phyloP scores from a whole-genome alignment of 2,888 invertebrate genomes.

The Chironomus tentans region DNA sequence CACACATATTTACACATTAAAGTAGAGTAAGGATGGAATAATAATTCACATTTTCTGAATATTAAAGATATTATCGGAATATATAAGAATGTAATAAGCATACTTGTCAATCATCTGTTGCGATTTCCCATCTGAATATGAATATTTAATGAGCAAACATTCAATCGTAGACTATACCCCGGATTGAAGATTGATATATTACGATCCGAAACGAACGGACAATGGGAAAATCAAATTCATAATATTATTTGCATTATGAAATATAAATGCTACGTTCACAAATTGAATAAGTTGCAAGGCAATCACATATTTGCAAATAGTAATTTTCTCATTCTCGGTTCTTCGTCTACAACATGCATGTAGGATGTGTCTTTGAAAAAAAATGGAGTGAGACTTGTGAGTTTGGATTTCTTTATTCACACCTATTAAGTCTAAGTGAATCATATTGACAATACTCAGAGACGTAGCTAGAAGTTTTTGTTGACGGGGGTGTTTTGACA shows the following conservation, averaged over 20 bases:
- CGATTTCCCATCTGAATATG: conserved; percentile 12
- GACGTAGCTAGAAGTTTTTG: too few relatives aligned
- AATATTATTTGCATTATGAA: conserved; percentile 13
- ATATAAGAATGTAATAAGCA: neutral
- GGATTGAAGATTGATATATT: neutral
- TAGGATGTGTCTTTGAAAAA: too few relatives aligned
- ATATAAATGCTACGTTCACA: conserved; percentile 1
- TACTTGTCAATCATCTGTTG: conserved; percentile 24
- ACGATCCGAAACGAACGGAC: neutral
- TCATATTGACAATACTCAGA: too few relatives aligned
- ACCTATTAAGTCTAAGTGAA: too few relatives aligned
- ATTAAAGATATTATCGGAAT: neutral
- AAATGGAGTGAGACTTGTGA: too few relatives aligned
- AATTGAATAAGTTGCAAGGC: conserved; percentile 12
- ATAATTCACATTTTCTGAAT: neutral
- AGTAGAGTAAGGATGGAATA: neutral
- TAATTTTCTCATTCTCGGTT: neutral
- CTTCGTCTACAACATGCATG: neutral
- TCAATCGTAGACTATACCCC: neutral
- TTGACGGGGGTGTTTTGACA: too few relatives aligned
- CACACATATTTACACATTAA: neutral
- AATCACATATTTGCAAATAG: conserved; percentile 24
- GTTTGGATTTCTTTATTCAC: too few relatives aligned
- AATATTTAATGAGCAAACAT: conserved; percentile 12
- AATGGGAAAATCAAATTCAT: neutral